phyloP scores from a whole-genome alignment of 1,140 invertebrate species.

The Aphelenchoides besseyi region DNA sequence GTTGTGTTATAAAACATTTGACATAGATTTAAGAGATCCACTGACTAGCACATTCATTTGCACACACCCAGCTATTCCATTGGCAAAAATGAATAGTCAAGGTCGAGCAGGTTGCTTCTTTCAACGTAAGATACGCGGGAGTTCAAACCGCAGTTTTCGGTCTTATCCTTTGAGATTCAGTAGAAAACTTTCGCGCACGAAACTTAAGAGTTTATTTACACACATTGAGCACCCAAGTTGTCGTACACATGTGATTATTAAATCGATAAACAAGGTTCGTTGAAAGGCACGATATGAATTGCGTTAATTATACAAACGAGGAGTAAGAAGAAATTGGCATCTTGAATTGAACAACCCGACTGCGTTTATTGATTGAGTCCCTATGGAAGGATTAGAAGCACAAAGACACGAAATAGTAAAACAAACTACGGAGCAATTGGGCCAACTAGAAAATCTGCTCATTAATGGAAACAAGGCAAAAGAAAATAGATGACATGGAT shows the following conservation, averaged over 20 bases:
- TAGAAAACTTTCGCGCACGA: no score
- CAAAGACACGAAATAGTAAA: neutral
- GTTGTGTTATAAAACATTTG: no score
- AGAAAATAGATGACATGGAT: conserved; percentile 13
- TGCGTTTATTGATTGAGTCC: neutral
- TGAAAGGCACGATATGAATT: neutral
- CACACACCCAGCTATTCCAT: no score
- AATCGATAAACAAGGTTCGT: neutral
- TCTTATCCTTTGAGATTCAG: no score
- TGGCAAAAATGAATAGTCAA: no score
- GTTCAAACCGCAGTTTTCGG: neutral
- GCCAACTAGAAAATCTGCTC: neutral
- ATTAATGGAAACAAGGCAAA: neutral
- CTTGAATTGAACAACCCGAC: conserved; percentile 1
- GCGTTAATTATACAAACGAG: neutral
- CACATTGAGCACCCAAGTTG: neutral
- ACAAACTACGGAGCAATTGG: neutral
- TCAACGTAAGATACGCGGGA: no score
- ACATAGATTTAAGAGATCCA: no score
- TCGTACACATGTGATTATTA: neutral
- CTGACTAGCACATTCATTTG: no score
- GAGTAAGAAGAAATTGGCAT: neutral
- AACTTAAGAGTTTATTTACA: neutral
- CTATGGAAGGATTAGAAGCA: neutral
- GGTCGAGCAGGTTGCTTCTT: no score